phyloP scores from a whole-genome alignment of 2,113 vertebrate species.

The Boleophthalmus pectinirostris region DNA sequence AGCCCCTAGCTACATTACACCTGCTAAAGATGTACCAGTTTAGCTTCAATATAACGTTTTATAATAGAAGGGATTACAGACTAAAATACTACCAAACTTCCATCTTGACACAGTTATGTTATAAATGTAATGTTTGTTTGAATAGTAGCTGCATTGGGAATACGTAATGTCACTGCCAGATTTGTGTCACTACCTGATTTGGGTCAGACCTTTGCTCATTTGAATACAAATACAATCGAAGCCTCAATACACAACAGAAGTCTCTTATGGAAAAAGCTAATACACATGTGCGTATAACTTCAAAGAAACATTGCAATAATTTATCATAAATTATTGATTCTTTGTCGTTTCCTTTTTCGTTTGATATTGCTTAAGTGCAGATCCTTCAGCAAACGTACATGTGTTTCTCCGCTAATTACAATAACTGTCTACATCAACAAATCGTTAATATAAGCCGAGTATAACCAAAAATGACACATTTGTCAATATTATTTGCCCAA shows the following conservation, averaged over 20 bases:
- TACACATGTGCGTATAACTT: not conserved
- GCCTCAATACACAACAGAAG: not conserved
- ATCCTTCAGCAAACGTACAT: not conserved
- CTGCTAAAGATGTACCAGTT: constrained; percentile 50
- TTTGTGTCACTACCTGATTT: not conserved
- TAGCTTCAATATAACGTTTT: not conserved
- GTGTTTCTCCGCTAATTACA: not conserved
- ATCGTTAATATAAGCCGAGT: not conserved
- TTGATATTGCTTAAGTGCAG: not conserved
- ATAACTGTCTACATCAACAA: not conserved
- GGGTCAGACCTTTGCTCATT: not conserved
- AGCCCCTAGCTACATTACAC: constrained; percentile 38
- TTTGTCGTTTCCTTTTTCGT: not conserved
- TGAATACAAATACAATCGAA: not conserved
- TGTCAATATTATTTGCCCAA: not conserved
- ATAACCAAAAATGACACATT: not conserved
- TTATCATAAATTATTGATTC: not conserved
- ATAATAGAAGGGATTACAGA: not conserved
- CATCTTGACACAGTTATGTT: not conserved
- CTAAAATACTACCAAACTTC: not conserved
- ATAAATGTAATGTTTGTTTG: not conserved
- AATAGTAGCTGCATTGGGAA: constrained; percentile 16
- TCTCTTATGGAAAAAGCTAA: not conserved
- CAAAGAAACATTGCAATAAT: not conserved
- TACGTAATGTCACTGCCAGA: constrained; percentile 7